Conservation (phyloP, 2,888 invertebrate genomes). For the Zaprionus obscuricornis region DNA sequence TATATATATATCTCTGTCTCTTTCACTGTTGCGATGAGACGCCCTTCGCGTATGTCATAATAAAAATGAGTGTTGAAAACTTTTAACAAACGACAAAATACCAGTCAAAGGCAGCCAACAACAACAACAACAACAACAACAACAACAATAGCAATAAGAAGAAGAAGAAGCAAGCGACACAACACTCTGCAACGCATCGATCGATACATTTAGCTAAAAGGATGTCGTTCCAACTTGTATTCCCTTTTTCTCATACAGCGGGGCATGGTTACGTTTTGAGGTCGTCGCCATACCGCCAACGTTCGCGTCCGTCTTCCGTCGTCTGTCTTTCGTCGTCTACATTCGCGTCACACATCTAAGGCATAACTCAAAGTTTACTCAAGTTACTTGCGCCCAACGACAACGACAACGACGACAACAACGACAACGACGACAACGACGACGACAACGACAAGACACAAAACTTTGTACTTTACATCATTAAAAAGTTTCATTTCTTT, state of each 20-base stretch:
- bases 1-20: neutral
- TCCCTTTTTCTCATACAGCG: slow-evolving; percentile 3
- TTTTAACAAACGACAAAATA: slow-evolving; percentile 75
- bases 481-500: slow-evolving; percentile 80
- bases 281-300: slow-evolving; percentile 53
- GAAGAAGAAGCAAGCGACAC: slow-evolving; percentile 9
- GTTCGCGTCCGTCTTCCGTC: slow-evolving; percentile 19
- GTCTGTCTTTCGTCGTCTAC: slow-evolving; percentile 19
- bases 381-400: too few relatives aligned
- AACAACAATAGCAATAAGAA: too few relatives aligned
- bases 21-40: neutral
- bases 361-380: too few relatives aligned
- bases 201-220: slow-evolving; percentile 67
- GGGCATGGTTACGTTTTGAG: slow-evolving; percentile 54
- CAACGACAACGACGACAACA: too few relatives aligned
- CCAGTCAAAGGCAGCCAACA: slow-evolving; percentile 43
- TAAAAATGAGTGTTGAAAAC: slow-evolving; percentile 75
- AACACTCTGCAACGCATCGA: slow-evolving; percentile 36
- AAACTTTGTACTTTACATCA: slow-evolving; percentile 82
- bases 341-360: too few relatives aligned
- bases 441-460: slow-evolving; percentile 71
- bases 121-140: neutral
- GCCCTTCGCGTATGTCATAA: slow-evolving; percentile 69
- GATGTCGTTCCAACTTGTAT: slow-evolving; percentile 53
- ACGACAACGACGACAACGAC: too few relatives aligned